phyloP scores from a whole-genome alignment of 2,797 vertebrate genomes.

The Poecilia picta region DNA sequence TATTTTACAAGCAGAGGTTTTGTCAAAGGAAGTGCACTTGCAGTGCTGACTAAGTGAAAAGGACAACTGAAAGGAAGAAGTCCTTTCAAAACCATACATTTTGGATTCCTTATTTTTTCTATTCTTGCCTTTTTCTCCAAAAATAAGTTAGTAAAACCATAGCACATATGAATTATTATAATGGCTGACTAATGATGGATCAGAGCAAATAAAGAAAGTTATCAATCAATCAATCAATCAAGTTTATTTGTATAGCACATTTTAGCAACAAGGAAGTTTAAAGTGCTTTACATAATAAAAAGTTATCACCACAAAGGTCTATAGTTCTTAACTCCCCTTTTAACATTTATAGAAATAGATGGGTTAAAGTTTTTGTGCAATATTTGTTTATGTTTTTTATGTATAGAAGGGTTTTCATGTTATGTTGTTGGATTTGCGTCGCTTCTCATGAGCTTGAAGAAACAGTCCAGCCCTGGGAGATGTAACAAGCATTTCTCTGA shows the following conservation, averaged over 20 bases:
- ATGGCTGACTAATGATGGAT: neutral
- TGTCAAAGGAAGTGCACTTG: neutral
- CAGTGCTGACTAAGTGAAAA: neutral
- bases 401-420: neutral
- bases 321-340: neutral
- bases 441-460: slow-evolving; percentile 14
- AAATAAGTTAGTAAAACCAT: neutral
- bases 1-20: neutral
- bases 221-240: too few relatives aligned
- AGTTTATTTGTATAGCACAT: too few relatives aligned
- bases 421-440: neutral
- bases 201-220: neutral
- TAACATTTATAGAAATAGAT: neutral
- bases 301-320: neutral
- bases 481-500: slow-evolving; percentile 27
- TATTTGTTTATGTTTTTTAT: neutral
- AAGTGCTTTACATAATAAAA: too few relatives aligned
- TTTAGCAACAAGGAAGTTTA: too few relatives aligned
- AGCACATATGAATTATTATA: neutral
- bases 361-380: neutral
- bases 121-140: neutral
- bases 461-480: slow-evolving; percentile 5
- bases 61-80: neutral
- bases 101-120: neutral
- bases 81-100: neutral